Evolutionary conservation across 2,113 vertebrate genomes (phyloP).

Genomic region (Tauraco erythrolophus): DNA sequence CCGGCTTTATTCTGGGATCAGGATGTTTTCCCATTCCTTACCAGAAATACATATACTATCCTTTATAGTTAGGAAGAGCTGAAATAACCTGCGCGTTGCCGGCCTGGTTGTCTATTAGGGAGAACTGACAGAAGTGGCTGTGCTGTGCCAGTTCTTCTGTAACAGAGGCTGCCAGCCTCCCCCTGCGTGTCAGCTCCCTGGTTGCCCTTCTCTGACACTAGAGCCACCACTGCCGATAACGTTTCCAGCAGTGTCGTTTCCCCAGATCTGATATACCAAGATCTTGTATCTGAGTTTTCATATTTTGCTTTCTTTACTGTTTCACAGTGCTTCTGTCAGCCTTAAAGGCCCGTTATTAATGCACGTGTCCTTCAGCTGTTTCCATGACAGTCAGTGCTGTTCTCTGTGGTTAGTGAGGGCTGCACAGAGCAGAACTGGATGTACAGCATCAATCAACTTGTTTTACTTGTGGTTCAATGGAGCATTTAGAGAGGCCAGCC

Average conservation of each 20-base stretch:
- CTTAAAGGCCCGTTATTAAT: neutral
- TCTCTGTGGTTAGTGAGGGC: neutral
- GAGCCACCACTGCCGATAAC: neutral
- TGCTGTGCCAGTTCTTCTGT: neutral
- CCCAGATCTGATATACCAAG: neutral
- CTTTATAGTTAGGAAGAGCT: neutral
- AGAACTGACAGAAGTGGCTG: neutral
- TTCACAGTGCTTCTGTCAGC: neutral
- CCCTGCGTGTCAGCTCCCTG: neutral
- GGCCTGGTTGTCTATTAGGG: neutral
- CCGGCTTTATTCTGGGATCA: neutral
- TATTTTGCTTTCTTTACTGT: neutral
- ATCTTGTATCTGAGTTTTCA: neutral
- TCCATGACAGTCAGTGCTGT: neutral
- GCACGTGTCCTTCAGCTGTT: neutral
- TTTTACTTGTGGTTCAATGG: neutral
- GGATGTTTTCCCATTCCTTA: neutral
- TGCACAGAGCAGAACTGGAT: neutral
- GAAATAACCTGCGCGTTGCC: neutral
- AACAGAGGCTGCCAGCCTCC: neutral
- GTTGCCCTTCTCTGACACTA: neutral
- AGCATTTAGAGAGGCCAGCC: neutral
- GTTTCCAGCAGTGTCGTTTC: neutral
- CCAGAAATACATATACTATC: neutral
- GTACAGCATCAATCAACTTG: neutral